phyloP scores from a whole-genome alignment of 1,140 invertebrate species.

The Nasonia longicornis region DNA sequence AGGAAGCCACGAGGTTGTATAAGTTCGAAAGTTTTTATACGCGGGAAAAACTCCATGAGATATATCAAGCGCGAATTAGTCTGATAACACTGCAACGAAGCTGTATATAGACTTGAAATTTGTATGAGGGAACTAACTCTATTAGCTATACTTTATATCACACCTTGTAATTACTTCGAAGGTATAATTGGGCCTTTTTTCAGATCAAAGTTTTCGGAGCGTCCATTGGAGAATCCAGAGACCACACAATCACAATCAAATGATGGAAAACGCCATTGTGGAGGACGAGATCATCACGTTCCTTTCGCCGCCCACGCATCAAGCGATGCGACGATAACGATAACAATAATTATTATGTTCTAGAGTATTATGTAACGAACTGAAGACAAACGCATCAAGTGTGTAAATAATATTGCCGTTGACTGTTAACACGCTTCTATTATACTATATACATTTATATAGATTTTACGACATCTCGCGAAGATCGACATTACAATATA shows the following conservation, averaged over 20 bases:
- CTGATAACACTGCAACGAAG: too few relatives aligned
- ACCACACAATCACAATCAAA: background rate
- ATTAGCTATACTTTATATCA: too few relatives aligned
- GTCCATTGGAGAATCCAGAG: background rate
- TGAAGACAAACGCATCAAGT: too few relatives aligned
- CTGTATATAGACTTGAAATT: too few relatives aligned
- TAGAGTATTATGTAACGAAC: too few relatives aligned
- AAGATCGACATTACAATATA: background rate
- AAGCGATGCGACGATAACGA: background rate
- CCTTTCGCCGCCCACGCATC: background rate
- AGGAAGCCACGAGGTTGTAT: too few relatives aligned
- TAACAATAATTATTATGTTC: background rate
- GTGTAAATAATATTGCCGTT: too few relatives aligned
- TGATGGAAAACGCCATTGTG: background rate
- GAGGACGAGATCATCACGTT: conserved; percentile 1
- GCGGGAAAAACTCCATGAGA: too few relatives aligned
- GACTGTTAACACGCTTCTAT: background rate
- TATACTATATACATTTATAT: background rate
- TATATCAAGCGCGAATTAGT: too few relatives aligned
- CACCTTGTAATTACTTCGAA: too few relatives aligned
- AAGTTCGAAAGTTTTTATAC: background rate
- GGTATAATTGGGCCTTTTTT: background rate
- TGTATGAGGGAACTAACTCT: too few relatives aligned
- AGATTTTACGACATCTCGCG: background rate
- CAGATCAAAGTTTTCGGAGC: background rate